Base-by-base conservation (phyloP, 1,140 invertebrate genomes). In the Drosophila nebulosa region DNA sequence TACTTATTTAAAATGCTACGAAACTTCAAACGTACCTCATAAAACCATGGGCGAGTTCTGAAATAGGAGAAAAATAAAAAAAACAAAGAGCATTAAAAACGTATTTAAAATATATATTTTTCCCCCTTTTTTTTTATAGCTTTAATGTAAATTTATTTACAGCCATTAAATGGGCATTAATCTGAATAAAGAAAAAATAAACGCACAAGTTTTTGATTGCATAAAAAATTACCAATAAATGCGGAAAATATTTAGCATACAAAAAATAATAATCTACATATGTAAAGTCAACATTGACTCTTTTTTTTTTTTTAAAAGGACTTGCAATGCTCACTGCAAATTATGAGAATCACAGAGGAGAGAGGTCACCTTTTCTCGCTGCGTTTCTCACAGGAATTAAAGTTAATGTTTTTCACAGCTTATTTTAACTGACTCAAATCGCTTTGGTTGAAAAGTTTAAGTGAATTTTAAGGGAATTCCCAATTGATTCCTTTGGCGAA, bases 21-120 rank as follows among this genome's bases (percentile, higher is more conserved):
- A 46, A 46, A 21, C 39, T 46, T 18, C 39, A 18, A 60, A 79
- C 79, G 42, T 86, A 88, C 81, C 83, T 86, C 83, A 86, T 88
- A 86, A 81, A 69, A 78, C 68, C 81, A 85, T 81, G 67, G 69
- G 68, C 78, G 73, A 73, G 78, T 74, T 78, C 81, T 88, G 83
- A 61, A 85, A 78, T 24, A 55, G 56, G 39, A 78, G 46, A 58
- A 16, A 51, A 35, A 66, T 12, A 10, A 64, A 10, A 64, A 36
- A 67, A 46, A 46, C 16, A 46, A 46, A 46, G 39, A 46, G 39
- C 39, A 30, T 57, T 64, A 58, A 62, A 58, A 59, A 52, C 18
- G 24, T 22, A 42, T 36, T 22, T 21, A 22, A 58, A 36, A 35
- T 35, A 32, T 10, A 39, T 42, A 50, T 46, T 1, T 10, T n/a